Percentiles rank a stretch among this genome's conserved stretches.
These are phyloP conservation scores for Leucoma salicis DNA, from an alignment of 2,888 invertebrate genomes.

Conservation along the genomic window DNA sequence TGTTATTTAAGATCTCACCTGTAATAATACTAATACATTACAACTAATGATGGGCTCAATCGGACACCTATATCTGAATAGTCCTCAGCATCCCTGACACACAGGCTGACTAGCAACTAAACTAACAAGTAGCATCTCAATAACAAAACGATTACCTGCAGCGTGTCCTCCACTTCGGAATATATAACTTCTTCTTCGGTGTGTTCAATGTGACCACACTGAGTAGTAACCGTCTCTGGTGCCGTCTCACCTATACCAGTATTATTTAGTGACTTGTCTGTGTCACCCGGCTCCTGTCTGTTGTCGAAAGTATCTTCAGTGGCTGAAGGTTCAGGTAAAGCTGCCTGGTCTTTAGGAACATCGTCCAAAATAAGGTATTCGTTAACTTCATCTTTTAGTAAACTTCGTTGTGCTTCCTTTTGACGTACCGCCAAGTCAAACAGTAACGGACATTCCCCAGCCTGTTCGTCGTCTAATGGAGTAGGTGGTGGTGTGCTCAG, in stretches of 20 bases:
- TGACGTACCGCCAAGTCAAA: conserved; percentile 38
- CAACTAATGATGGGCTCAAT: no score
- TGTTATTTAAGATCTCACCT: no score
- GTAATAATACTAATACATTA: no score
- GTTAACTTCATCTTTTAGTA: conserved; percentile 43
- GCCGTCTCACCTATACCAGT: conserved; percentile 17
- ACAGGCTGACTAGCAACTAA: background rate
- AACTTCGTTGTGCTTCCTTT: conserved; percentile 34
- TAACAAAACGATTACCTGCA: conserved; percentile 54
- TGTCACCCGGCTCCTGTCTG: conserved; percentile 7
- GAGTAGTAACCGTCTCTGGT: conserved; percentile 17
- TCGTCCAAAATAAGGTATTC: conserved; percentile 63
- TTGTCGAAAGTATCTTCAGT: conserved; percentile 35
- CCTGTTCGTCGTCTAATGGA: conserved; percentile 34
- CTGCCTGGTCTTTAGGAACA: conserved; percentile 53
- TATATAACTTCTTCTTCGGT: conserved; percentile 60
- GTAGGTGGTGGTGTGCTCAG: conserved; percentile 41
- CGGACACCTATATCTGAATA: no score
- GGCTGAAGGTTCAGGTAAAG: conserved; percentile 61
- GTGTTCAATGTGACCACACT: background rate
- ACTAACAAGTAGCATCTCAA: background rate
- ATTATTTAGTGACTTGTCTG: conserved; percentile 3
- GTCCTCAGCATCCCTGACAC: no score
- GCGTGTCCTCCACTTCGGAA: conserved; percentile 62
- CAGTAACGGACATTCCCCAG: conserved; percentile 35